Evolutionary conservation across 2,797 vertebrate species (phyloP).

Genomic region (Rhodeus uyekii): DNA sequence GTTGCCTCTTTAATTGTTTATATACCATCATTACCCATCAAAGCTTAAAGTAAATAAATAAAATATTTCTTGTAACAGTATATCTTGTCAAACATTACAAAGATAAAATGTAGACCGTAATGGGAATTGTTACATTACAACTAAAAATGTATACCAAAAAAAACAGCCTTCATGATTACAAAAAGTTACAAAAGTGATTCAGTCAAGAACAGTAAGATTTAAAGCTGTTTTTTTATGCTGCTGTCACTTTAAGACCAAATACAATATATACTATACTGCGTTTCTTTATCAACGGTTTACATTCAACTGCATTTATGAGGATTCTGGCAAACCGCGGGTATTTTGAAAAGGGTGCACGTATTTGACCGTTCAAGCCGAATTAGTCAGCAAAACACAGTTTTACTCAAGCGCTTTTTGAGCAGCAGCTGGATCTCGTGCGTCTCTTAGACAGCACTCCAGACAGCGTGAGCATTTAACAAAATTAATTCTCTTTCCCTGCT

Average conservation of each 20-base stretch:
- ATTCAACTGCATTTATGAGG: not conserved
- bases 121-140: not conserved
- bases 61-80: not conserved
- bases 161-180: not conserved
- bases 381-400: too few species aligned
- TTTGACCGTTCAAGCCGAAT: too few species aligned
- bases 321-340: too few species aligned
- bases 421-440: too few species aligned
- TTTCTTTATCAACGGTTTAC: not conserved
- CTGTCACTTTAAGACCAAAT: not conserved
- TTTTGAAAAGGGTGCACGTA: too few species aligned
- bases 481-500: not conserved
- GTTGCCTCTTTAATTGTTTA: not conserved
- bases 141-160: not conserved
- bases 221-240: not conserved
- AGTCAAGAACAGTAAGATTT: not conserved
- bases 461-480: not conserved
- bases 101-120: not conserved
- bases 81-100: not conserved
- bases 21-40: not conserved
- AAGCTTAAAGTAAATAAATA: not conserved
- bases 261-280: not conserved
- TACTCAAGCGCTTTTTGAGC: too few species aligned
- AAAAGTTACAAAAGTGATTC: not conserved
- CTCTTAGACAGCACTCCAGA: not conserved